A percentile compares a stretch with the other conserved stretches of the same genome.
phyloP scores from a whole-genome alignment of 2,888 invertebrate genomes.

The Endotricha flammealis region DNA sequence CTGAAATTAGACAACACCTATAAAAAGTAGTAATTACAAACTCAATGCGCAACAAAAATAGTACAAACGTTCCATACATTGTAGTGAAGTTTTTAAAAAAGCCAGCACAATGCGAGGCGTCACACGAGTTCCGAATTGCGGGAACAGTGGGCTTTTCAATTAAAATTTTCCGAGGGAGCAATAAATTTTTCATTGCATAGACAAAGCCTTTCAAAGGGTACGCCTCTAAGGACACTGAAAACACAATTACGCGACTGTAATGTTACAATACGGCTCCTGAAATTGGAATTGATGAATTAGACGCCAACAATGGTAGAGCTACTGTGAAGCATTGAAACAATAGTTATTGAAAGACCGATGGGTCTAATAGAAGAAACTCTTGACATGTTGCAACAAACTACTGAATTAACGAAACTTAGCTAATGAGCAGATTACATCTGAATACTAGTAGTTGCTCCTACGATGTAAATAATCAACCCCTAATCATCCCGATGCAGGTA shows the following conservation, averaged over 20 bases:
- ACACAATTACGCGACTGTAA: conserved; percentile 19
- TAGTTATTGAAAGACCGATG: too few species aligned
- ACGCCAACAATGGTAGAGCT: background rate
- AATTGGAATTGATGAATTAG: conserved; percentile 24
- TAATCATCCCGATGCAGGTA: too few species aligned
- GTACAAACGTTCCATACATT: conserved; percentile 1
- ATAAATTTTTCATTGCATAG: conserved; percentile 63
- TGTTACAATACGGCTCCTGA: background rate
- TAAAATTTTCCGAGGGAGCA: conserved; percentile 60
- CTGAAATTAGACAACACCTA: too few species aligned
- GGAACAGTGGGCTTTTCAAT: conserved; percentile 34
- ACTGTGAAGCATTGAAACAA: too few species aligned
- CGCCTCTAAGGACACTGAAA: conserved; percentile 21
- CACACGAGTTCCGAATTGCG: conserved; percentile 14
- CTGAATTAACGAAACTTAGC: too few species aligned
- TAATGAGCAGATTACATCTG: too few species aligned
- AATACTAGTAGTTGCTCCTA: too few species aligned
- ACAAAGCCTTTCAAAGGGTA: conserved; percentile 44
- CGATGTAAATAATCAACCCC: too few species aligned
- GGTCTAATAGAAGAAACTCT: too few species aligned
- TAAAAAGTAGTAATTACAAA: too few species aligned
- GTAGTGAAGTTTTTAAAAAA: conserved; percentile 31
- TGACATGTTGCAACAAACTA: too few species aligned
- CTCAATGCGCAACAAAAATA: background rate
- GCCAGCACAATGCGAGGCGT: conserved; percentile 23